Percentiles rank a stretch among this genome's conserved stretches.
Conservation (phyloP, 2,797 vertebrate species). For the Rhynchotus rufescens region DNA sequence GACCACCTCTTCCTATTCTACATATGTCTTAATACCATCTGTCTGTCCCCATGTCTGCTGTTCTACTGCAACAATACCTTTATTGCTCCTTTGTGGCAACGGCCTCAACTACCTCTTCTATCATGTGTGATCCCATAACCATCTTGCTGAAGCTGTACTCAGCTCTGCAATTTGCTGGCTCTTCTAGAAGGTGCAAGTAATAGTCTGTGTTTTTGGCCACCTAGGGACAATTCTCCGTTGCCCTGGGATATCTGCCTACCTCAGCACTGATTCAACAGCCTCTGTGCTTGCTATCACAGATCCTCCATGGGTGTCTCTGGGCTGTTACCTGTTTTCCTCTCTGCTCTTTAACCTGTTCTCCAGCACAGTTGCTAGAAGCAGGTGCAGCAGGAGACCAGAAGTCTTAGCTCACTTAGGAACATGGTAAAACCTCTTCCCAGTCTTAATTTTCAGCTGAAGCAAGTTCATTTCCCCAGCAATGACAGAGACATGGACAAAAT, state of each 20-base stretch:
- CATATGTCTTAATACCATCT: background rate
- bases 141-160: background rate
- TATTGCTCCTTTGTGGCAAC: background rate
- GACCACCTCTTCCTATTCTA: background rate
- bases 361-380: background rate
- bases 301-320: background rate
- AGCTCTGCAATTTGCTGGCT: background rate
- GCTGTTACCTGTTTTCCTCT: rapidly evolving
- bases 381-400: background rate
- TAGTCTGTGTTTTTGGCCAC: background rate
- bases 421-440: background rate
- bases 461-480: background rate
- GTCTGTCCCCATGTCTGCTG: background rate
- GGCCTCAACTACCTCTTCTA: rapidly evolving
- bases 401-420: too few relatives aligned
- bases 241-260: background rate
- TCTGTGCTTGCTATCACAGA: background rate
- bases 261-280: background rate
- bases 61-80: background rate
- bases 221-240: background rate
- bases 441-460: background rate
- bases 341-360: background rate
- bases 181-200: background rate
- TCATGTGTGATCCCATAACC: background rate
- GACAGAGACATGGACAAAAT: background rate